Evolutionary conservation across 2,113 vertebrate species (phyloP).

Genomic region (Scortum barcoo): DNA sequence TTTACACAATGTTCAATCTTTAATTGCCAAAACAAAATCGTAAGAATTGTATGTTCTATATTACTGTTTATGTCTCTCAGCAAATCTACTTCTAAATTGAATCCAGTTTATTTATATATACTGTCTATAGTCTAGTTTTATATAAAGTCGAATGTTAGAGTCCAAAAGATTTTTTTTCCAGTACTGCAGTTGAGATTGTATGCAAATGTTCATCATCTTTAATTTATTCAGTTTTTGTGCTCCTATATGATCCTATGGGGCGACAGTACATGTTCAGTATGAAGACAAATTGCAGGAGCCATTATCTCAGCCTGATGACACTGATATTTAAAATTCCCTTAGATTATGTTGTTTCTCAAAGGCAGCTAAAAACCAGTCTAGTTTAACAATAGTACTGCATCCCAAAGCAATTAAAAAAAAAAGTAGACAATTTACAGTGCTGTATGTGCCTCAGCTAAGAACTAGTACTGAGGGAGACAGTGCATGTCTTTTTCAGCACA

Average conservation of each 20-base stretch:
- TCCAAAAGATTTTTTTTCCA: not conserved
- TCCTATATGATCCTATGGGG: not conserved
- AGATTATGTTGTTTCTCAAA: slow-evolving; percentile 4
- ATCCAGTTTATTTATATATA: not conserved
- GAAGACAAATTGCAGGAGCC: slow-evolving; percentile 3
- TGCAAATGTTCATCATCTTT: slow-evolving; percentile 6
- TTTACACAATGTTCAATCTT: not conserved
- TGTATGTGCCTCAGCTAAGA: not conserved
- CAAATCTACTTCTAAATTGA: not conserved
- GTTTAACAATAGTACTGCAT: not conserved
- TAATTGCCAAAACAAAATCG: not conserved
- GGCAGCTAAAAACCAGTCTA: not conserved
- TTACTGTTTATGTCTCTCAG: not conserved
- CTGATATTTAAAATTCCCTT: not conserved
- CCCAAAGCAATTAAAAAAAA: not conserved
- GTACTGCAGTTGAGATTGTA: not conserved
- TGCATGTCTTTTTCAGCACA: not conserved
- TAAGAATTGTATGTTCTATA: not conserved
- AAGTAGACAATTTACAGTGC: not conserved
- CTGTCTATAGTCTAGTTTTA: not conserved
- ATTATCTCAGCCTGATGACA: not conserved
- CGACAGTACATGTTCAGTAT: not conserved
- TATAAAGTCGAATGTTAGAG: not conserved
- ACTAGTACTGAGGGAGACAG: not conserved
- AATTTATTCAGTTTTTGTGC: not conserved